phyloP scores from a whole-genome alignment of 2,888 invertebrate species.

The Drosophila robusta region DNA sequence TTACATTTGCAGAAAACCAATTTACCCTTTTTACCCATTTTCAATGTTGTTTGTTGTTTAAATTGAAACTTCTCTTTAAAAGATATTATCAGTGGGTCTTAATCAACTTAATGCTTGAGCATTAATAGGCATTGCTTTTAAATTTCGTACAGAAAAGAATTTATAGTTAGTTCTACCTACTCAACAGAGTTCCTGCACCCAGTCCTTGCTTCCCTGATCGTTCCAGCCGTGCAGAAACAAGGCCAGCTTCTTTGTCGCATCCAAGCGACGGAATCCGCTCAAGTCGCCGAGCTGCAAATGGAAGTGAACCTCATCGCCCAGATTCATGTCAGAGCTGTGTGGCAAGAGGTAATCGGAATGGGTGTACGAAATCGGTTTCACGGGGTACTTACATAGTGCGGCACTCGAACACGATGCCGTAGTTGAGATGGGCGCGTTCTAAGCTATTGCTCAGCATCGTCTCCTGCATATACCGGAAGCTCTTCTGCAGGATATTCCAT shows the following conservation, averaged over 20 bases:
- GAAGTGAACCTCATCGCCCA: constrained; percentile 74
- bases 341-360: not conserved
- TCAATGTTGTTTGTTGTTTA: too few species aligned
- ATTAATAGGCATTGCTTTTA: too few species aligned
- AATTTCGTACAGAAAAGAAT: not conserved
- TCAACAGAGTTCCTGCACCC: constrained; percentile 81
- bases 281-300: constrained; percentile 78
- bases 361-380: not conserved
- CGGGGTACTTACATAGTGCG: constrained; percentile 77
- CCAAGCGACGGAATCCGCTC: constrained; percentile 76
- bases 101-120: too few species aligned
- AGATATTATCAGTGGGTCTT: too few species aligned
- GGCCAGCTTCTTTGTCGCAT: constrained; percentile 75
- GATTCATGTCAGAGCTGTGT: constrained; percentile 64
- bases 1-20: too few species aligned
- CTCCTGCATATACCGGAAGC: constrained; percentile 78
- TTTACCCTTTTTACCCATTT: too few species aligned
- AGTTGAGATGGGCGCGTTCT: constrained; percentile 77
- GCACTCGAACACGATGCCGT: constrained; percentile 80
- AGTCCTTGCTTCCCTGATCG: constrained; percentile 82
- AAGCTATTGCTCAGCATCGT: constrained; percentile 76
- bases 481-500: constrained; percentile 65
- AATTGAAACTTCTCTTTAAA: too few species aligned
- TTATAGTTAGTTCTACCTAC: constrained; percentile 59
- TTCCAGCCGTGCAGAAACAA: constrained; percentile 84